Percentiles rank a stretch among this genome's conserved stretches.
Evolutionary conservation across 2,888 invertebrate genomes (phyloP).

Genomic region (Cryptophagus acutangulus): DNA sequence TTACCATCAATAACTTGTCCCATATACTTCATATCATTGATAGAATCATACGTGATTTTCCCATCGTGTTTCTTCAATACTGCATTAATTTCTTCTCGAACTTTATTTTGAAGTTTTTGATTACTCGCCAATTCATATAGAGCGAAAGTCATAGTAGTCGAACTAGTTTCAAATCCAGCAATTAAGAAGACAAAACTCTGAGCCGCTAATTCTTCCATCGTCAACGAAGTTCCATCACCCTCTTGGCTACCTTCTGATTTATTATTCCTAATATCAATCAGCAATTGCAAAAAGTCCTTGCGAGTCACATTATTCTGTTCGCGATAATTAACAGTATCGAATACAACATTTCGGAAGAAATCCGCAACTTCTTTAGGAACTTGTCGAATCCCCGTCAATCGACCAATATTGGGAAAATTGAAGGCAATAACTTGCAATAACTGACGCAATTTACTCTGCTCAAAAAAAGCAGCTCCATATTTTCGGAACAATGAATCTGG

Average conservation of each 20-base stretch:
- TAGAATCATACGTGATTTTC: not conserved
- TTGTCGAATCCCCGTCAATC: constrained; percentile 1
- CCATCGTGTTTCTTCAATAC: not conserved
- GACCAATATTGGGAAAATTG: not conserved
- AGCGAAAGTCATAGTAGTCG: not conserved
- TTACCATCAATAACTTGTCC: too few relatives aligned
- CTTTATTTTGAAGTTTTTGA: not conserved
- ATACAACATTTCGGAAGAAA: constrained; percentile 10
- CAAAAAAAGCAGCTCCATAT: constrained; percentile 7
- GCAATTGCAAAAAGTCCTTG: constrained; percentile 14
- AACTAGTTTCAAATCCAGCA: constrained; percentile 25
- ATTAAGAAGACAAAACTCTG: constrained; percentile 22
- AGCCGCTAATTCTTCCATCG: constrained; percentile 18
- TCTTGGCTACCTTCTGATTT: too few relatives aligned
- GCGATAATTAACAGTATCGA: constrained; percentile 9
- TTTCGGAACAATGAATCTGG: constrained; percentile 38
- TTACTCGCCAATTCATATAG: not conserved
- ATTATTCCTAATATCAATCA: constrained; percentile 10
- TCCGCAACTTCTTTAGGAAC: constrained; percentile 3
- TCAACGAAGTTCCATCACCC: constrained; percentile 5
- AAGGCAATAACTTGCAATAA: not conserved
- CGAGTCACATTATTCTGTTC: constrained; percentile 8
- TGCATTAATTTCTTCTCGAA: not conserved
- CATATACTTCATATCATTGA: too few relatives aligned
- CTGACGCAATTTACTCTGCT: not conserved